Evolutionary conservation across 2,888 invertebrate species (phyloP), one percentile per base, ranked within the genome.

Genomic region (Lasioglossum vierecki): DNA sequence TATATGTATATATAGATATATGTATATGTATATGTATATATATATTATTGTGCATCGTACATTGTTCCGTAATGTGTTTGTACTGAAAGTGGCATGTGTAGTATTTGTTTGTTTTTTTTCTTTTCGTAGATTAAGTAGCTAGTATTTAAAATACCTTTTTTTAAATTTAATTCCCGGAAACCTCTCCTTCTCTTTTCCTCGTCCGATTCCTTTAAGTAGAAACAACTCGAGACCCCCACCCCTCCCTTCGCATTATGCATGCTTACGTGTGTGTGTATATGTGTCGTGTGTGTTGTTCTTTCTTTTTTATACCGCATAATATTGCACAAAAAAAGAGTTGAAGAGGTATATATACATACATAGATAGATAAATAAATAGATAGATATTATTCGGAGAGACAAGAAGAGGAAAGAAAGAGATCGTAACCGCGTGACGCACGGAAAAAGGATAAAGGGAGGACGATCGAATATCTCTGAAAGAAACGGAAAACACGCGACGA

Each of bases 71-170:
- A 87, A 85, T 88, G 88, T 89, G 89, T 88, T 89, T 86, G 88
- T 88, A 89, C 83, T 89, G 89, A 90, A 84, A 90, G 88, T 93
- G 92, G 93, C 93, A 92, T 93, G 93, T 88, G 91, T 92, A 93
- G 93, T 91, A 85, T 86, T 90, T 86, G 87, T 88, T 88, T 89
- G 86, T 87, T 85, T 83, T 75, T 86, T 82, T 85, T 75, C 60
- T 75, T 85, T 79, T 85, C 81, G 80, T 92, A 89, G 90, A 89
- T 91, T 93, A 93, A 93, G 91, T 91, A 91, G 90, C 85, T 89
- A 88, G 91, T 92, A 91, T 88, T 91, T 92, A 90, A 86, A 84
- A 85, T 84, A 86, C 83, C 83, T 76, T 84, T 70, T 60, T 66
- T 80, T 89, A 87, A 88, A 86, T 89, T 84, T 89, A 86, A 82